Conservation (phyloP, 37 sponge, comb jelly and placozoan genomes). For the Haliclona indistincta region DNA sequence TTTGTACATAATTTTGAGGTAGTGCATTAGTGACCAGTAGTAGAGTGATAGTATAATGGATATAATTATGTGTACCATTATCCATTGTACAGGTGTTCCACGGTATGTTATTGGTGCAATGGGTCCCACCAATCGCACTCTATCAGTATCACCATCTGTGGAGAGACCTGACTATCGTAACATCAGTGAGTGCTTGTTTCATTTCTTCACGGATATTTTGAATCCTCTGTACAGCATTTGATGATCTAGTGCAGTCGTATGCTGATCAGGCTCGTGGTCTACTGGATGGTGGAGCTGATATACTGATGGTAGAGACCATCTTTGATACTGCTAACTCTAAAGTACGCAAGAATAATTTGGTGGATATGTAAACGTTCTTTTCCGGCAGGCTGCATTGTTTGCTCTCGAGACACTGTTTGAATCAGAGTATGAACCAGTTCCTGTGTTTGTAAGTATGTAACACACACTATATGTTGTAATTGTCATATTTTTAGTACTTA, state of each 20-base stretch:
- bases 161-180: constrained; percentile 87
- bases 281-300: constrained; percentile 95
- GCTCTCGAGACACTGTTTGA: constrained; percentile 85
- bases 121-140: constrained; percentile 97
- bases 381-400: constrained; percentile 96
- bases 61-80: no score
- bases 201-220: no score
- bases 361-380: no score
- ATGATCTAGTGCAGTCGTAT: constrained; percentile 90
- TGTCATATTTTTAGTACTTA: no score
- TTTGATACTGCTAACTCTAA: constrained; percentile 98
- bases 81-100: constrained; percentile 45
- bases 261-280: constrained; percentile 80
- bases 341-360: no score
- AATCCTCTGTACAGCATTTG: no score
- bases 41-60: no score
- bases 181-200: constrained; percentile 55
- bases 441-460: constrained; percentile 90
- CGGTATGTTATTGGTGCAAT: constrained; percentile 85
- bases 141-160: constrained; percentile 96
- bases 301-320: constrained; percentile 97
- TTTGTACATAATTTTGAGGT: no score
- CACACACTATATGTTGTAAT: no score
- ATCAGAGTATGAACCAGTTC: constrained; percentile 60
- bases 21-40: no score